Conservation (phyloP, 2,113 vertebrate species). For the Microcebus lehilahytsara region DNA sequence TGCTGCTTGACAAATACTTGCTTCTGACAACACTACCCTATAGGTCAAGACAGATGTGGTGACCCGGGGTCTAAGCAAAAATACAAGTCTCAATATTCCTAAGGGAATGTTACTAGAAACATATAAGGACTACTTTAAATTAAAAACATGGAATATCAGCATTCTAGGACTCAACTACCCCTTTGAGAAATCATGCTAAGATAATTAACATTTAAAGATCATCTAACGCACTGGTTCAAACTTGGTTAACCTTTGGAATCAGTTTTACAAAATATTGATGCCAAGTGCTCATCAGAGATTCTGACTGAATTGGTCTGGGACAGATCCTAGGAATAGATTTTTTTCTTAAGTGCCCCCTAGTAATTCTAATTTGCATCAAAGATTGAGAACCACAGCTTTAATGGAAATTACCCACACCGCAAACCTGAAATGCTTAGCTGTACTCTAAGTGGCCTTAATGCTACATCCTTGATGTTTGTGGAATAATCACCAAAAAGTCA, state of each 20-base stretch:
- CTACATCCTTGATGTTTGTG: neutral
- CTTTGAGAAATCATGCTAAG: neutral
- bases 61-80: neutral
- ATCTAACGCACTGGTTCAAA: neutral
- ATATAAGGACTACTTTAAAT: neutral
- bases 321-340: neutral
- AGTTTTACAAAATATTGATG: neutral
- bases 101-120: conserved; percentile 22
- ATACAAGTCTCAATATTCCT: neutral
- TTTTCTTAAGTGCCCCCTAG: neutral
- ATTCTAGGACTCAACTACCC: neutral
- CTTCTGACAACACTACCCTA: neutral
- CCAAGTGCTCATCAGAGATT: neutral
- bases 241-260: neutral
- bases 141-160: neutral
- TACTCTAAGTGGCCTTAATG: neutral
- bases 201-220: conserved; percentile 6
- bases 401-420: neutral
- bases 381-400: neutral
- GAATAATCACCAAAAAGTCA: neutral
- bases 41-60: neutral
- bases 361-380: neutral
- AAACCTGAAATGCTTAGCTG: neutral
- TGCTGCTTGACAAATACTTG: neutral
- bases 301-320: neutral